These are phyloP conservation scores for Xyrichtys novacula DNA, from an alignment of 2,797 vertebrate genomes.

Conservation along the genomic window DNA sequence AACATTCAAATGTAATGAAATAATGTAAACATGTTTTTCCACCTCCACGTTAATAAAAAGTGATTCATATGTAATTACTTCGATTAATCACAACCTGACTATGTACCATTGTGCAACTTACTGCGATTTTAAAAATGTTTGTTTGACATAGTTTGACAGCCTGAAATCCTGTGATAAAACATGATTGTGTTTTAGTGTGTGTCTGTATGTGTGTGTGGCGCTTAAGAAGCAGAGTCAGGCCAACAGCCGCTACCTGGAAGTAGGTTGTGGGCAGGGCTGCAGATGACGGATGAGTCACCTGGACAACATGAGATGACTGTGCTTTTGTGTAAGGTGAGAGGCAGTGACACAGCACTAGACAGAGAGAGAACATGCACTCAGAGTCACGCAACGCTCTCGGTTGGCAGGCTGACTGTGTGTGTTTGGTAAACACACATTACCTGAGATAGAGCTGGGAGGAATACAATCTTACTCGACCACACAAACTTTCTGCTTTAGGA, in stretches of 20 bases:
- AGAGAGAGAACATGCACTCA: constrained; percentile 26
- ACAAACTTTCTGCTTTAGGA: constrained; percentile 23
- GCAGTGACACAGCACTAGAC: constrained; percentile 65
- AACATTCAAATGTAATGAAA: too few relatives aligned
- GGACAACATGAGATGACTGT: constrained; percentile 51
- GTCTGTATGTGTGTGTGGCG: neutral
- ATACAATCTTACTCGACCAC: constrained; percentile 33
- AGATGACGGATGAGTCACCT: constrained; percentile 61
- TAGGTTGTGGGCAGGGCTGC: constrained; percentile 30
- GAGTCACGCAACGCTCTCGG: constrained; percentile 57
- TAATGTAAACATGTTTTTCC: too few relatives aligned
- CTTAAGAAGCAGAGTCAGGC: constrained; percentile 28
- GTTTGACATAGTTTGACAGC: too few relatives aligned
- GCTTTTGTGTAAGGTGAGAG: constrained; percentile 63
- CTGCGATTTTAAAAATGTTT: too few relatives aligned
- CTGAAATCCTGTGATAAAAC: too few relatives aligned
- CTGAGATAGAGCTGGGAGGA: constrained; percentile 40
- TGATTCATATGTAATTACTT: too few relatives aligned
- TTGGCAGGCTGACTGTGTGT: constrained; percentile 55
- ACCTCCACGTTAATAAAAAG: too few relatives aligned
- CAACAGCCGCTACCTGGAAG: constrained; percentile 39
- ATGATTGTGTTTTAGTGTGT: neutral
- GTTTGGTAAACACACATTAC: constrained; percentile 70
- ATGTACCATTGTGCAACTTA: too few relatives aligned
- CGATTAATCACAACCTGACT: too few relatives aligned